phyloP scores from a whole-genome alignment of 2,797 vertebrate species.

The Tragelaphus oryx region DNA sequence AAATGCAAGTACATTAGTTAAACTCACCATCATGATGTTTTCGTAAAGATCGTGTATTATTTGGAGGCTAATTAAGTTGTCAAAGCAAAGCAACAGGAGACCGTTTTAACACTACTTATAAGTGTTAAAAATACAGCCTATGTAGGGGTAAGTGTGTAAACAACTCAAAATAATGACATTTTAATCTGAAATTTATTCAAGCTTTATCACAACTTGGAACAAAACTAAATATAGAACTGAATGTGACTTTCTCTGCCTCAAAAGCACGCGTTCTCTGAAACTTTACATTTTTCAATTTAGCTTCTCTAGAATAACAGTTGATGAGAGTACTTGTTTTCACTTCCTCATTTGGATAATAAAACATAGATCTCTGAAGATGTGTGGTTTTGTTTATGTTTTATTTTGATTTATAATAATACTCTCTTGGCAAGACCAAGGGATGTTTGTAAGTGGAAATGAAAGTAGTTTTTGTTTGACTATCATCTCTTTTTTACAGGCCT shows the following conservation, averaged over 20 bases:
- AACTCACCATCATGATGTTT: background rate
- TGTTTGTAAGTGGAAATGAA: background rate
- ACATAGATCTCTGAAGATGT: background rate
- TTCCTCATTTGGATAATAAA: background rate
- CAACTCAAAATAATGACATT: background rate
- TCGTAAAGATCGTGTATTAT: background rate
- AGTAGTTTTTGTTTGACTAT: background rate
- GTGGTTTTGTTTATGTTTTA: background rate
- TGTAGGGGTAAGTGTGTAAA: background rate
- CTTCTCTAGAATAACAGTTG: background rate
- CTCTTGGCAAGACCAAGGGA: background rate
- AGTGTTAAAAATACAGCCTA: background rate
- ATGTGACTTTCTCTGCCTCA: background rate
- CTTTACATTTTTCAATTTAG: background rate
- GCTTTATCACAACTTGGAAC: background rate
- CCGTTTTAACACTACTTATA: background rate
- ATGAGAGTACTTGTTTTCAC: background rate
- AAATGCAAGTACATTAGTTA: background rate
- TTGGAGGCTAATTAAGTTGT: background rate
- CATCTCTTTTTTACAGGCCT: background rate
- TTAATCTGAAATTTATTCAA: background rate
- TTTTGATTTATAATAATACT: background rate
- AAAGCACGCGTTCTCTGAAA: background rate
- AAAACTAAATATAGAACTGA: background rate
- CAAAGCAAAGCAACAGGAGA: background rate